Evolutionary conservation across 1,140 invertebrate species (phyloP), one percentile per base, ranked within the genome.

Genomic region (Aphelenchoides fujianensis): DNA sequence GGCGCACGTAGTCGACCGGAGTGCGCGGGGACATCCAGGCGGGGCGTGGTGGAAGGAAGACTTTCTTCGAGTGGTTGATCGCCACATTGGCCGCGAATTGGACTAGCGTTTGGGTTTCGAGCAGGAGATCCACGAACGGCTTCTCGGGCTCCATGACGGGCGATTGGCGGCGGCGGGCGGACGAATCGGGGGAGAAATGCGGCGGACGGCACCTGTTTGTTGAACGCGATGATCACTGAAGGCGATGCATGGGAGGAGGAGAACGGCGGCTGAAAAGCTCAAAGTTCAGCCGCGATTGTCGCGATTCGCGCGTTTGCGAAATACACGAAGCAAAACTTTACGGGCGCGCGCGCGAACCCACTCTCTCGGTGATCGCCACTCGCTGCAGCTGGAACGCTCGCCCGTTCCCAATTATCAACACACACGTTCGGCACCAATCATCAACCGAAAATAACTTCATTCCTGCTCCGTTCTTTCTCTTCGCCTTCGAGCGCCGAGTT

Each of bases 251-350:
- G 12, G 41, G n/a, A n/a, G n/a, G n/a, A n/a, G n/a, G n/a, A n/a
- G n/a, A 48, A 23, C 41, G 23, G 41, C 23, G 41, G 41, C 41
- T 48, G 41, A 48, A 48, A 48, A 48, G 41, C 41, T 48, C 41
- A 48, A 48, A 48, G 41, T 48, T 48, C 41, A n/a, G n/a, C n/a
- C n/a, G n/a, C n/a, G n/a, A n/a, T n/a, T 23, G 41, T 48, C 41
- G 41, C 41, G 41, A 48, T 48, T 48, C 12, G 23, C 12, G 23
- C 12, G 12, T 48, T 48, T 48, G n/a, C n/a, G 41, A 48, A 48
- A 48, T 23, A 23, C 41, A 23, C 23, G 23, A 48, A 12, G 12
- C 12, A 48, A 12, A 48, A 48, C 41, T 48, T 48, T 48, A 48
- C 41, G 12, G 23, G 12, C 23, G 41, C 41, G 23, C 12, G 12